These are phyloP conservation scores for Pseudorhombus dupliciocellatus DNA, from an alignment of 2,113 vertebrate species.

Conservation along the genomic window DNA sequence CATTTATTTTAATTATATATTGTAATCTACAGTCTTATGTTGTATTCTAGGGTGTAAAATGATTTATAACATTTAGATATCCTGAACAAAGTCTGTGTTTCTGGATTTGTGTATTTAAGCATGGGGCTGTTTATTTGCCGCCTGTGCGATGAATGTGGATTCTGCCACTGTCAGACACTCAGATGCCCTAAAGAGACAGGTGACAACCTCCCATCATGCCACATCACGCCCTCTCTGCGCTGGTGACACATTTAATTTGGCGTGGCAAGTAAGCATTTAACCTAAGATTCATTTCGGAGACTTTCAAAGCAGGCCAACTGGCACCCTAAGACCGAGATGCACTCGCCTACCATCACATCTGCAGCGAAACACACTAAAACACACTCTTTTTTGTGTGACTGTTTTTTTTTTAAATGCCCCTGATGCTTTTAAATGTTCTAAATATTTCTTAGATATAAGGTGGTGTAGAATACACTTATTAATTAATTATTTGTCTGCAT, in stretches of 20 bases:
- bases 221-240: conserved; percentile 51
- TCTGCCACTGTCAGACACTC: conserved; percentile 50
- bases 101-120: not conserved
- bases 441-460: not conserved
- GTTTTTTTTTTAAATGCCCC: too few relatives aligned
- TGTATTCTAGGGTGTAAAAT: not conserved
- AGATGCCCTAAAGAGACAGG: conserved; percentile 67
- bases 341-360: not conserved
- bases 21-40: not conserved
- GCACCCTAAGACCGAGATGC: conserved; percentile 15
- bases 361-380: not conserved
- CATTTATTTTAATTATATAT: not conserved
- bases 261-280: conserved; percentile 76
- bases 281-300: conserved; percentile 64
- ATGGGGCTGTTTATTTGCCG: conserved; percentile 14
- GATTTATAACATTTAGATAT: not conserved
- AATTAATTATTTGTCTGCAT: conserved; percentile 13
- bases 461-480: not conserved
- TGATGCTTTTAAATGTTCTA: not conserved
- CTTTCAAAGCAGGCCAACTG: conserved; percentile 54
- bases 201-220: conserved; percentile 76
- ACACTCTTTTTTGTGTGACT: too few relatives aligned
- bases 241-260: conserved; percentile 66
- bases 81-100: not conserved
- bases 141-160: conserved; percentile 28